A percentile compares a stretch with the other conserved stretches of the same genome.
Conservation (phyloP, 2,888 invertebrate species). For the Cheilosia impressa region DNA sequence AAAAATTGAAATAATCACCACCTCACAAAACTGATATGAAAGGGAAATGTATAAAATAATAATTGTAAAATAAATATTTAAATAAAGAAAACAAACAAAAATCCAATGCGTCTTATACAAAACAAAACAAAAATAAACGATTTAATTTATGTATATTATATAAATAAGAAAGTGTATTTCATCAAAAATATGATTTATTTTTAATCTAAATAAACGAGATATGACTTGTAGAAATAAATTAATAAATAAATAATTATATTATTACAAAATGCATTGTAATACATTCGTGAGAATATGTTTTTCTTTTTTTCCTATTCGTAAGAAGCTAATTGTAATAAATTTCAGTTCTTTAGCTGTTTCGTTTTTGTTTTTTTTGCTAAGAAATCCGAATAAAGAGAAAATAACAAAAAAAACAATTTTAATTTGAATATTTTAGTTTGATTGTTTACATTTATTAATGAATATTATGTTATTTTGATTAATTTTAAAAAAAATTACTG, state of each 20-base stretch:
- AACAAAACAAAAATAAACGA: constrained; percentile 15
- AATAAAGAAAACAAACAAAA: constrained; percentile 14
- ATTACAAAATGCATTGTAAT: constrained; percentile 53
- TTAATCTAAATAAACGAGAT: constrained; percentile 56
- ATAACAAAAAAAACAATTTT: not conserved
- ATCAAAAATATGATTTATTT: constrained; percentile 53
- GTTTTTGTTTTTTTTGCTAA: not conserved
- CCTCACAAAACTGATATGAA: constrained; percentile 50
- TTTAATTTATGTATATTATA: constrained; percentile 46
- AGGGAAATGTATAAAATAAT: constrained; percentile 39
- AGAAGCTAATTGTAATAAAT: constrained; percentile 51
- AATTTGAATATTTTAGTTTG: constrained; percentile 28
- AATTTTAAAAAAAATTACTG: constrained; percentile 44
- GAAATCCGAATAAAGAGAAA: constrained; percentile 1
- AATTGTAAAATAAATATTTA: constrained; percentile 33
- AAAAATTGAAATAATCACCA: constrained; percentile 55
- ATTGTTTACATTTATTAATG: constrained; percentile 25
- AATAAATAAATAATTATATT: constrained; percentile 29
- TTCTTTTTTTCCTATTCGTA: constrained; percentile 47
- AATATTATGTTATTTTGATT: constrained; percentile 41
- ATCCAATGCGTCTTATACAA: constrained; percentile 42
- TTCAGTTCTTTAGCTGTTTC: constrained; percentile 19
- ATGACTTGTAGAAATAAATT: constrained; percentile 59
- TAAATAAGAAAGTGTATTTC: constrained; percentile 32
- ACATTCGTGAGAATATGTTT: constrained; percentile 27